phyloP scores from a whole-genome alignment of 2,888 invertebrate genomes.

The Gymnosoma rotundatum region DNA sequence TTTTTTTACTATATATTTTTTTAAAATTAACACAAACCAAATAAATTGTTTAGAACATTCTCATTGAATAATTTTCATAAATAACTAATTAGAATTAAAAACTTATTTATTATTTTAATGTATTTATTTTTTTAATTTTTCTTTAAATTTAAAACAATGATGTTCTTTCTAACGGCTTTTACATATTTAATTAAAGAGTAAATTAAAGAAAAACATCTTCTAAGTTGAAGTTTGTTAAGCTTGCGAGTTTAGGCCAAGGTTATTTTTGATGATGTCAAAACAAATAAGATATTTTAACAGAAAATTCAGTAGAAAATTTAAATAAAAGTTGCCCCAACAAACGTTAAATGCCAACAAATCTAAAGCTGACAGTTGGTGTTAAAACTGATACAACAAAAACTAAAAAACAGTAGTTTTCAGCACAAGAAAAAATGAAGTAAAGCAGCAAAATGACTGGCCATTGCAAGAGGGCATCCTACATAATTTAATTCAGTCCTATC shows the following conservation, averaged over 20 bases:
- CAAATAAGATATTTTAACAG: constrained; percentile 43
- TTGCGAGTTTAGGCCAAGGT: constrained; percentile 80
- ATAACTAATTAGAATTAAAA: no score
- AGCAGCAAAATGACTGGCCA: constrained; percentile 11
- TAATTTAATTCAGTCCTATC: constrained; percentile 1
- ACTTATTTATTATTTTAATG: constrained; percentile 8
- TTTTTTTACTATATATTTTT: no score
- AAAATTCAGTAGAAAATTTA: constrained; percentile 28
- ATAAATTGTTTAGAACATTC: no score
- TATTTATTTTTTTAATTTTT: background rate
- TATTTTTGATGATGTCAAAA: constrained; percentile 64
- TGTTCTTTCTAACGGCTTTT: constrained; percentile 48
- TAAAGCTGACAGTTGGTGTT: constrained; percentile 20
- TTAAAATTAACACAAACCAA: no score
- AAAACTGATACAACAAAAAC: background rate
- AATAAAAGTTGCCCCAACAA: background rate
- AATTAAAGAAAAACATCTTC: constrained; percentile 45
- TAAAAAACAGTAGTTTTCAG: background rate
- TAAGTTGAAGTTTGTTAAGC: constrained; percentile 78
- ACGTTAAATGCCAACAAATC: constrained; percentile 2
- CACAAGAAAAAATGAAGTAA: background rate
- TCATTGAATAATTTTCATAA: no score
- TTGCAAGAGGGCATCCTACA: constrained; percentile 26
- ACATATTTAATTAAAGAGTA: constrained; percentile 29
- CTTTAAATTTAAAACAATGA: background rate